Conservation (phyloP, 2,888 invertebrate genomes). For the Cephus spinipes region DNA sequence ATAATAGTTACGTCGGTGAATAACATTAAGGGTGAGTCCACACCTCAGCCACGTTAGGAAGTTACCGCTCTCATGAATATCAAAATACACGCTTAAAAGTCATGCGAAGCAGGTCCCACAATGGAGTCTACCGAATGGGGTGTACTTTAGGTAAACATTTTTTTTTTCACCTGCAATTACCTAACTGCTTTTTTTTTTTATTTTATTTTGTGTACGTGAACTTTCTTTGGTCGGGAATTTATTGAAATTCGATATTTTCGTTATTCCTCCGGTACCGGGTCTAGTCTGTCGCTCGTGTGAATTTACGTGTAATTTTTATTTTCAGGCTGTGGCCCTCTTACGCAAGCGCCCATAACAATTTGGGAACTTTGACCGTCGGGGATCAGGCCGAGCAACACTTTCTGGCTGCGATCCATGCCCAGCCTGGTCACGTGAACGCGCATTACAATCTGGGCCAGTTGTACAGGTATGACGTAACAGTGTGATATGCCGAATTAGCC, state of each 20-base stretch:
- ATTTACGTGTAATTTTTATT: slow-evolving; percentile 41
- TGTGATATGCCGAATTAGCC: slow-evolving; percentile 6
- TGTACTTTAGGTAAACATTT: neutral
- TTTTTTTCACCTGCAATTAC: neutral
- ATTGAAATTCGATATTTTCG: neutral
- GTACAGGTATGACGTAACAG: slow-evolving; percentile 74
- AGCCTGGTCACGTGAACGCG: slow-evolving; percentile 83
- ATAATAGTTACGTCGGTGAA: neutral
- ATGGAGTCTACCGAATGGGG: neutral
- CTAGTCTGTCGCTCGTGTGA: slow-evolving; percentile 1
- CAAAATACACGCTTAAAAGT: neutral
- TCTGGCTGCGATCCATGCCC: slow-evolving; percentile 78
- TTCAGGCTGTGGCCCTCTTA: slow-evolving; percentile 84
- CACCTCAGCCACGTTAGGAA: neutral
- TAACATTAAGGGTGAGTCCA: neutral
- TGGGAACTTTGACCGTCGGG: slow-evolving; percentile 81
- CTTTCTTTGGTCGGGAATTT: neutral
- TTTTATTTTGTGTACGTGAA: neutral
- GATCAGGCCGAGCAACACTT: slow-evolving; percentile 83
- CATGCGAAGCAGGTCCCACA: neutral
- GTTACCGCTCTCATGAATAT: neutral
- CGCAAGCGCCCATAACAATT: slow-evolving; percentile 88
- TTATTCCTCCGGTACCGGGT: slow-evolving; percentile 15
- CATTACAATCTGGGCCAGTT: slow-evolving; percentile 87
- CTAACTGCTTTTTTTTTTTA: neutral